phyloP scores from a whole-genome alignment of 2,888 invertebrate species.

The Eupeodes luniger region DNA sequence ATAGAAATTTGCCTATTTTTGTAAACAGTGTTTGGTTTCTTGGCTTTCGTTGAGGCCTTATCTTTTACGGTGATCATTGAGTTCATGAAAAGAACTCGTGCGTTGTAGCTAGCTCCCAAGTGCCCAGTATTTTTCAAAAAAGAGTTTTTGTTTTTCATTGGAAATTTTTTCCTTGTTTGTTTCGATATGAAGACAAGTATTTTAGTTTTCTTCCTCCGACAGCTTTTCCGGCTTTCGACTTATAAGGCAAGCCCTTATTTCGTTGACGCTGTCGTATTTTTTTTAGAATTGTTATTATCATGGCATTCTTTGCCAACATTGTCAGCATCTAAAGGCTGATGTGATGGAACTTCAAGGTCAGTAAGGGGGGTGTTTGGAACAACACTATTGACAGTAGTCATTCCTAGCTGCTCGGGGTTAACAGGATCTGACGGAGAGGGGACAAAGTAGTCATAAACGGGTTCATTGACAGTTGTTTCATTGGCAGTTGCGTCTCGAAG shows the following conservation, averaged over 20 bases:
- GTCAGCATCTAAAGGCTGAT: neutral
- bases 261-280: neutral
- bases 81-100: conserved; percentile 1
- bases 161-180: too few species aligned
- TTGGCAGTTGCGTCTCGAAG: conserved; percentile 1
- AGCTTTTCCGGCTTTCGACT: too few species aligned
- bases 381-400: neutral
- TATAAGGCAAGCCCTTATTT: too few species aligned
- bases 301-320: conserved; percentile 1
- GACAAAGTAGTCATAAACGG: conserved; percentile 1
- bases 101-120: neutral
- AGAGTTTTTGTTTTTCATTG: neutral
- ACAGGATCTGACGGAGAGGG: neutral
- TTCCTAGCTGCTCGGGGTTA: neutral
- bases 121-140: neutral
- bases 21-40: neutral
- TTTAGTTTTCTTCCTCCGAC: too few species aligned
- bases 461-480: conserved; percentile 12
- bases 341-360: neutral
- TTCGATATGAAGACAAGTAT: too few species aligned
- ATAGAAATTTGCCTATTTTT: conserved; percentile 5
- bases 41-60: too few species aligned
- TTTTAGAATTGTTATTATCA: too few species aligned
- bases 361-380: too few species aligned
- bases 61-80: neutral